phyloP scores from a whole-genome alignment of 2,888 invertebrate genomes.

The Drosophila parthenogenetica region DNA sequence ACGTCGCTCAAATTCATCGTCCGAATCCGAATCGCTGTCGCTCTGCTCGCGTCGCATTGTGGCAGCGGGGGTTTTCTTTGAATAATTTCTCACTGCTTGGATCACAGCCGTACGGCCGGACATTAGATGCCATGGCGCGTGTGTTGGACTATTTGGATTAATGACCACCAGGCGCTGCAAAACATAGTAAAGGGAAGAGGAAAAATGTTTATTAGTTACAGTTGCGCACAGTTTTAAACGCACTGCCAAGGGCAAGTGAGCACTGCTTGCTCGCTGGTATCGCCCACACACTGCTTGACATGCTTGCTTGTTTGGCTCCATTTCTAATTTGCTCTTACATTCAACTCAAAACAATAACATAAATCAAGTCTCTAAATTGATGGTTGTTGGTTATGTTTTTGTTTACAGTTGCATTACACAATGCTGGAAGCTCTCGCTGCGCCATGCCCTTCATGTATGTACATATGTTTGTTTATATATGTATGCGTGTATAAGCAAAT shows the following conservation, averaged over 20 bases:
- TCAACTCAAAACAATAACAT: conserved; percentile 14
- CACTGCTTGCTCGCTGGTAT: conserved; percentile 31
- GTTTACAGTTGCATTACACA: conserved; percentile 45
- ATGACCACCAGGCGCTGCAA: conserved; percentile 40
- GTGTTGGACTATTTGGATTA: conserved; percentile 22
- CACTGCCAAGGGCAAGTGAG: neutral
- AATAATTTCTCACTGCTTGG: conserved; percentile 68
- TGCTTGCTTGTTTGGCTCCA: conserved; percentile 43
- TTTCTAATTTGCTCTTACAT: conserved; percentile 1
- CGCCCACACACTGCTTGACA: conserved; percentile 42
- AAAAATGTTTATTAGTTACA: neutral
- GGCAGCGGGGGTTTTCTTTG: conserved; percentile 75
- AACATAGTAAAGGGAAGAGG: conserved; percentile 2
- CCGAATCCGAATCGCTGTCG: conserved; percentile 87
- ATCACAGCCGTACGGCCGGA: conserved; percentile 28
- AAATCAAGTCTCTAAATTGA: conserved; percentile 33
- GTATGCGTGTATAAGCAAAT: conserved; percentile 17
- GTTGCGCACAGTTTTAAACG: conserved; percentile 21
- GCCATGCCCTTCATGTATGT: conserved; percentile 29
- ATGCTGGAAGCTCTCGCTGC: conserved; percentile 32
- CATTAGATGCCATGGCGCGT: conserved; percentile 54
- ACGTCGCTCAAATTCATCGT: conserved; percentile 83
- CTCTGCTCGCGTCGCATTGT: conserved; percentile 75
- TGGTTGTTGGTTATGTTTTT: conserved; percentile 15
- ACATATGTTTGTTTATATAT: neutral